Percentiles rank a stretch among this genome's conserved stretches.
These are phyloP conservation scores for Syngnathus acus DNA, from an alignment of 2,797 vertebrate species.

Conservation along the genomic window DNA sequence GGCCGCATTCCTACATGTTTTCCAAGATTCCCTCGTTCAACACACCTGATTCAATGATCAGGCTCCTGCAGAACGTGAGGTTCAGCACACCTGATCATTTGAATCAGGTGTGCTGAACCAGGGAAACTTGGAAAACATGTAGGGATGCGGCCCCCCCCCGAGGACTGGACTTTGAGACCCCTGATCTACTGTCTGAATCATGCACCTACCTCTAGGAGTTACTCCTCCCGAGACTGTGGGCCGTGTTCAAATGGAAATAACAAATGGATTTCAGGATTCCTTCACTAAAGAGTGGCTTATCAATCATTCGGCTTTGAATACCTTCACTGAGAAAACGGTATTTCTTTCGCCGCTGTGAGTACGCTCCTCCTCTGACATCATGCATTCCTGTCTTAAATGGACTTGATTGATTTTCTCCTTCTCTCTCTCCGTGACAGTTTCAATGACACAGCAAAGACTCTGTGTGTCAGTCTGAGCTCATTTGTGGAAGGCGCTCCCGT, in stretches of 20 bases:
- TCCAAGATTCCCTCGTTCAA: no score
- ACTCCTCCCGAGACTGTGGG: conserved; percentile 34
- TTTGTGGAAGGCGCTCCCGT: conserved; percentile 34
- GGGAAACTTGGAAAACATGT: no score
- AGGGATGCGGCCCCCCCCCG: no score
- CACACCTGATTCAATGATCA: no score
- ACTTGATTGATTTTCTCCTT: no score
- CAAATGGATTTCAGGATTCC: conserved; percentile 39
- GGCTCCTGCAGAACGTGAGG: no score
- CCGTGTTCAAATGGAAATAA: conserved; percentile 46
- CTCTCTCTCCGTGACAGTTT: conserved; percentile 34
- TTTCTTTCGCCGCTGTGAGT: conserved; percentile 73
- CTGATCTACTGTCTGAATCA: no score
- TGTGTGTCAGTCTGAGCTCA: conserved; percentile 60
- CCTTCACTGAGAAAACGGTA: conserved; percentile 55
- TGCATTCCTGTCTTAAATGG: not conserved
- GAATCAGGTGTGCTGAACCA: no score
- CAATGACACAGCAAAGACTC: conserved; percentile 40
- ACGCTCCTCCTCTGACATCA: not conserved
- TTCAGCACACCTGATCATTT: no score
- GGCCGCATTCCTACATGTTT: no score
- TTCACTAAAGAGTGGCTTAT: conserved; percentile 46
- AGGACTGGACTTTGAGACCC: no score
- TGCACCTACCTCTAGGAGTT: conserved; percentile 33
- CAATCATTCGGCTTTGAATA: conserved; percentile 24